These are phyloP conservation scores for Stegodyphus mimosarum DNA, from an alignment of 1,140 invertebrate genomes.

Conservation along the genomic window DNA sequence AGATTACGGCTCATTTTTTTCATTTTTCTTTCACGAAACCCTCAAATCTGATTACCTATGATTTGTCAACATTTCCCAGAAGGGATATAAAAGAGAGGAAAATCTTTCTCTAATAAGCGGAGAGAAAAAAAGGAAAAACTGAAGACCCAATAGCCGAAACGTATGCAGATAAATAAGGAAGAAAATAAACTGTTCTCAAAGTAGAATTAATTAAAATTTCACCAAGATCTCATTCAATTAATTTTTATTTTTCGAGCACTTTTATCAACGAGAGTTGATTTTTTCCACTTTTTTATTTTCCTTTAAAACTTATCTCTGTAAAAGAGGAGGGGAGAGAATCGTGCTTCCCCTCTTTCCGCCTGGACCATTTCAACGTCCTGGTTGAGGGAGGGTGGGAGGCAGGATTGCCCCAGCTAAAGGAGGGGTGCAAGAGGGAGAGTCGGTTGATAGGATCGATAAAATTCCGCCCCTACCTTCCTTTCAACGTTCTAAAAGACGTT, in stretches of 20 bases:
- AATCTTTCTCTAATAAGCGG: neutral
- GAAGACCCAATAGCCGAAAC: neutral
- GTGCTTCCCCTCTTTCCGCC: too few species aligned
- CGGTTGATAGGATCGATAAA: neutral
- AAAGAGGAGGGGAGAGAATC: neutral
- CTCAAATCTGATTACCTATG: conserved; percentile 20
- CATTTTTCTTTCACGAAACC: neutral
- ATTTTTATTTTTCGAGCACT: conserved; percentile 3
- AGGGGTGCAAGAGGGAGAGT: neutral
- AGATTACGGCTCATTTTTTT: too few species aligned
- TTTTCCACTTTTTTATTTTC: neutral
- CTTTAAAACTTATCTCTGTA: neutral
- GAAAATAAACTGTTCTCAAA: conserved; percentile 17
- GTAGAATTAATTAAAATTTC: conserved; percentile 28
- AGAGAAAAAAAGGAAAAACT: neutral
- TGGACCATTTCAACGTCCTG: too few species aligned
- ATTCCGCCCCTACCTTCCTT: too few species aligned
- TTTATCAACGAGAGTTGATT: neutral
- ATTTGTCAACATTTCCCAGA: neutral
- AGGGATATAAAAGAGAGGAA: neutral
- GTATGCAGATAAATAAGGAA: conserved; percentile 4
- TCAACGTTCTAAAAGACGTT: conserved; percentile 29
- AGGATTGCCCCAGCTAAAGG: neutral
- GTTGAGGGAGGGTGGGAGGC: neutral
- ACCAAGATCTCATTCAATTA: neutral